Evolutionary conservation across 2,797 vertebrate species (phyloP).

Genomic region (Vultur gryphus): DNA sequence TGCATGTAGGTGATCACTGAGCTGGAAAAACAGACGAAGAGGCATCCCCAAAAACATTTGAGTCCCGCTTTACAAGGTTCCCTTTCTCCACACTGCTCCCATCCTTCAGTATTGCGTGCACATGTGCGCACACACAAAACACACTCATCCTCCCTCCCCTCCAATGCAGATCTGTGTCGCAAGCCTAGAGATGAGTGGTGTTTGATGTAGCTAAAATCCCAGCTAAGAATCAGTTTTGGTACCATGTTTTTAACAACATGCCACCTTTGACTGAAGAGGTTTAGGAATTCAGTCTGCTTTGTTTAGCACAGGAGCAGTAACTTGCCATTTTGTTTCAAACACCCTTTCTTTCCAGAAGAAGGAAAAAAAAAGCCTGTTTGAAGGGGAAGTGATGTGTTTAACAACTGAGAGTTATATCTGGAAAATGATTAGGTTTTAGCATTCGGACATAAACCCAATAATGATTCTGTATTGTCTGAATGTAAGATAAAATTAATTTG

Average conservation of each 20-base stretch:
- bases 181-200: neutral
- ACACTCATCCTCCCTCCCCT: rapidly evolving
- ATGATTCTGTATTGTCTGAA: neutral
- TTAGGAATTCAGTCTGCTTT: neutral
- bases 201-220: neutral
- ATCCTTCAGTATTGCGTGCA: neutral
- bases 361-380: neutral
- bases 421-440: neutral
- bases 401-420: neutral
- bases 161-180: neutral
- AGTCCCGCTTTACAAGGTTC: neutral
- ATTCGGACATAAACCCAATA: neutral
- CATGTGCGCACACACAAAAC: neutral
- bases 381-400: neutral
- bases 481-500: neutral
- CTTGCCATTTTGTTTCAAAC: neutral
- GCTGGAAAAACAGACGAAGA: neutral
- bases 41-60: rapidly evolving
- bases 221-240: neutral
- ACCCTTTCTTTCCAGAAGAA: neutral
- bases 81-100: neutral
- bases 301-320: neutral
- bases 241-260: neutral
- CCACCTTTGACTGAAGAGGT: neutral
- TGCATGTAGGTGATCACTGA: neutral